Base-by-base conservation (phyloP, 2,888 invertebrate genomes). In the Trichogramma dendrolimi region DNA sequence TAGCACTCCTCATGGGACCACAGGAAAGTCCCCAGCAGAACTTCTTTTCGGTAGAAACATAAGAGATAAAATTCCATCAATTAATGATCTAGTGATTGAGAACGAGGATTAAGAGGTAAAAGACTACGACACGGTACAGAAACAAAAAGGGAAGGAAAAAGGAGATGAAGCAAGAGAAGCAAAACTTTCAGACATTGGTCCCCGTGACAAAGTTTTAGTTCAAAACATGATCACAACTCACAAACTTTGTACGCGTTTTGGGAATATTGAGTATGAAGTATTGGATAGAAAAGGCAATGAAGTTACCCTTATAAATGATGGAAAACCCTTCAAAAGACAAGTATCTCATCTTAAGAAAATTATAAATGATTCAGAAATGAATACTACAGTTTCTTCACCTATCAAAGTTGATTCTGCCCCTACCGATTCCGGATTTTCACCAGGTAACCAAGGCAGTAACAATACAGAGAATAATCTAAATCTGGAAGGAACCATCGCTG, bases 1-100 rank as follows among this genome's bases (percentile, higher is more conserved):
- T 58, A 65, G 66, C 6, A 73, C 73, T 5, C 75, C 74, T 6
- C 74, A 74, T 58, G 47, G 62, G 5, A 68, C 70, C 0, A 75
- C 74, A 5, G 68, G 74, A 5, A 63, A 58, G 69, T 72, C 59
- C 44, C 68, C 65, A 7, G 57, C 65, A 2, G 61, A 67, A 60
- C 44, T 66, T 1, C 46, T 67, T 14, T 67, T 65, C 27, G 48
- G 58, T 39, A 59, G 73, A n/a, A 61, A 69, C 56, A 68, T 70
- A 55, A 55, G 71, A 27, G 75, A 75, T 69, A 69, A 69, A 68
- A 55, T 70, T 38, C 69, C 68, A 14, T 77, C 43, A 43, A 43
- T 43, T 8, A 43, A 43, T 8, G 43, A 43, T 43, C 43, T 43
- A 6, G 8, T 60, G 53, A 38, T 14, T 62, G 4, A 48, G 50